Evolutionary conservation across 37 sponge, comb jelly and placozoan species (phyloP), one percentile per base, ranked within the genome.

Genomic region (Spongia lamella): DNA sequence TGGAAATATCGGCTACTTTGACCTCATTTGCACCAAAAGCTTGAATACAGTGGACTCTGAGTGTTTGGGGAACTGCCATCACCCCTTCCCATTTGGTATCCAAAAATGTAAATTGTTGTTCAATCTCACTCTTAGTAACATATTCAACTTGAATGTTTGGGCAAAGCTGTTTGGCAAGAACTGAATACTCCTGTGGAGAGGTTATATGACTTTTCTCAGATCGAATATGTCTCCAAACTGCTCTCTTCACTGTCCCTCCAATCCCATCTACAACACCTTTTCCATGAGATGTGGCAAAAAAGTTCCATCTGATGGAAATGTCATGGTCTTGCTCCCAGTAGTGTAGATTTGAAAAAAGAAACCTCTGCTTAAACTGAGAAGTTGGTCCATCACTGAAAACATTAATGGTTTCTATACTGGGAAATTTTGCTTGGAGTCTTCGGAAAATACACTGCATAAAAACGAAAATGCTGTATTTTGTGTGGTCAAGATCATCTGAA

Each of bases 351-450:
- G 57, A 78, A 56, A 78, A 78, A 1, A 78, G 36, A 55, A 33
- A 66, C 68, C 66, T 77, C 56, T 78, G 79, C 53, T 78, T 78
- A 16, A 78, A 78, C 56, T 78, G 79, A 1, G 79, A 78, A 56
- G 68, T 51, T 14, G 79, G 37, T 20, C 79, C 79, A 54, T 78
- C 79, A 66, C 79, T 78, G 33, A 78, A 78, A 7, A 78, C 22
- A 54, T 78, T 54, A 5, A 78, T 11, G 16, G 51, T 37, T 21
- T 63, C 52, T n/a, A 78, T 78, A 29, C 29, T n/a, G 24, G 79
- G 79, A 52, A 9, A 55, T 7, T 66, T 78, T 16, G 9, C n/a
- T 61, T 78, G 64, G 40, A 78, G 27, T 7, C 21, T 61, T 5
- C 36, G 58, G 40, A 75, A 65, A 20, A 78, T 66, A 35, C 66